Evolutionary conservation across 1,140 invertebrate species (phyloP).

Genomic region (Calephelis nemesis): DNA sequence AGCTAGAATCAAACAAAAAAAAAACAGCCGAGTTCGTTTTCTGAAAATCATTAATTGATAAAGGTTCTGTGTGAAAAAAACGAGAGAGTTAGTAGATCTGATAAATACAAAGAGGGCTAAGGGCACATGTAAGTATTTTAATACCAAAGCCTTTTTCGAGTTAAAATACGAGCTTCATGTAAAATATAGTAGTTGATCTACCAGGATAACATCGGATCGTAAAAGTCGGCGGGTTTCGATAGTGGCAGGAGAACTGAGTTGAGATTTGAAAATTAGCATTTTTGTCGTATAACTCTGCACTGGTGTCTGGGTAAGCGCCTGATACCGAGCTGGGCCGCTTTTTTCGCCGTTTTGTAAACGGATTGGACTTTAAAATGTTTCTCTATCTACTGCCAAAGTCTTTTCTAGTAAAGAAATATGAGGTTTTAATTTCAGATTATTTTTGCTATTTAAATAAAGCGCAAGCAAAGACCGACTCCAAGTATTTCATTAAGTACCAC

Average conservation of each 20-base stretch:
- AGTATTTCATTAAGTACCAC: too few species aligned
- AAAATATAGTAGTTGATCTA: slow-evolving; percentile 27
- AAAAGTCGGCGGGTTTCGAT: slow-evolving; percentile 49
- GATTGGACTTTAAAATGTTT: slow-evolving; percentile 72
- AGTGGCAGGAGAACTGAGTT: slow-evolving; percentile 46
- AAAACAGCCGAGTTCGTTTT: too few species aligned
- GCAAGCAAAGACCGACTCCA: too few species aligned
- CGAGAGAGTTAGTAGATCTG: too few species aligned
- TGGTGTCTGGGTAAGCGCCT: slow-evolving; percentile 66
- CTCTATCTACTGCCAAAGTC: slow-evolving; percentile 56
- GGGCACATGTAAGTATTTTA: too few species aligned
- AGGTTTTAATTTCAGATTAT: slow-evolving; percentile 36
- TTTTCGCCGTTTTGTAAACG: slow-evolving; percentile 62
- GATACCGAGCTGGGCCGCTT: slow-evolving; percentile 59
- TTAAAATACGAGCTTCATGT: background rate
- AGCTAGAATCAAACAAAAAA: too few species aligned
- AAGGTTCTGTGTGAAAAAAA: too few species aligned
- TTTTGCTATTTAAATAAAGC: background rate
- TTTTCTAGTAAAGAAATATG: slow-evolving; percentile 44
- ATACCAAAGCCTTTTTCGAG: too few species aligned
- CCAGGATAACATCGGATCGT: slow-evolving; percentile 46
- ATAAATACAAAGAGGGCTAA: too few species aligned
- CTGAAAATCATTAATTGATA: too few species aligned
- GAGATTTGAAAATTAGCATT: slow-evolving; percentile 78
- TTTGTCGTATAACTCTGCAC: slow-evolving; percentile 76